phyloP scores from a whole-genome alignment of 2,888 invertebrate genomes.

The Eilema sororculum region DNA sequence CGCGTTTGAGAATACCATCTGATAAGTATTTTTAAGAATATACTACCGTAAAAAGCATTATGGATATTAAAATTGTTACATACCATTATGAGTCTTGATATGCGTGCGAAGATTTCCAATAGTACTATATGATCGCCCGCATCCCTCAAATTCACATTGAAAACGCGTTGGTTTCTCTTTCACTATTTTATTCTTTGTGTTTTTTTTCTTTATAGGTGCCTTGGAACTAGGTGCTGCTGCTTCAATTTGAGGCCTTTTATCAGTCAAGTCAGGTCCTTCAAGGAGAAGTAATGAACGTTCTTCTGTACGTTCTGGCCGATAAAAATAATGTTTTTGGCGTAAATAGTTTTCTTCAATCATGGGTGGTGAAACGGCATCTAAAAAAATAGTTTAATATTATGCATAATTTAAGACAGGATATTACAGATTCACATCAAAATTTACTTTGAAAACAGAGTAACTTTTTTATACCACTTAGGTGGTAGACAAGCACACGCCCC shows the following conservation, averaged over 20 bases:
- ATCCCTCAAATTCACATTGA: slow-evolving; percentile 93
- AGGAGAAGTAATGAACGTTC: slow-evolving; percentile 15
- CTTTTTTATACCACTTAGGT: too few relatives aligned
- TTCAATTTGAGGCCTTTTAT: slow-evolving; percentile 1
- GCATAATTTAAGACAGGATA: too few relatives aligned
- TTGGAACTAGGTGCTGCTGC: neutral
- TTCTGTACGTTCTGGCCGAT: slow-evolving; percentile 7
- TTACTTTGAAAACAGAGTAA: too few relatives aligned
- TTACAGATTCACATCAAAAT: too few relatives aligned
- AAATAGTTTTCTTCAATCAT: neutral
- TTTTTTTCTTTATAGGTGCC: neutral
- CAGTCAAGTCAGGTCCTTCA: slow-evolving; percentile 3
- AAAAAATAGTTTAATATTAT: neutral
- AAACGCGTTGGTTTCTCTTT: slow-evolving; percentile 75
- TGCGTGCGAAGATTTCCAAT: slow-evolving; percentile 95
- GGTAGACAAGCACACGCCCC: too few relatives aligned
- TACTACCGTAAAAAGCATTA: neutral
- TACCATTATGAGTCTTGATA: slow-evolving; percentile 95
- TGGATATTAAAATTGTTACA: neutral
- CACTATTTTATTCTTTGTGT: neutral
- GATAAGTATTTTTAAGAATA: neutral
- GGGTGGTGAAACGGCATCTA: slow-evolving; percentile 2
- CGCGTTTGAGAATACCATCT: neutral
- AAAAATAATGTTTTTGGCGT: neutral
- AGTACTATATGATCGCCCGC: slow-evolving; percentile 93